Evolutionary conservation across 92 coral and sea anemone genomes (phyloP).

Genomic region (Phenganax stokvisi): DNA sequence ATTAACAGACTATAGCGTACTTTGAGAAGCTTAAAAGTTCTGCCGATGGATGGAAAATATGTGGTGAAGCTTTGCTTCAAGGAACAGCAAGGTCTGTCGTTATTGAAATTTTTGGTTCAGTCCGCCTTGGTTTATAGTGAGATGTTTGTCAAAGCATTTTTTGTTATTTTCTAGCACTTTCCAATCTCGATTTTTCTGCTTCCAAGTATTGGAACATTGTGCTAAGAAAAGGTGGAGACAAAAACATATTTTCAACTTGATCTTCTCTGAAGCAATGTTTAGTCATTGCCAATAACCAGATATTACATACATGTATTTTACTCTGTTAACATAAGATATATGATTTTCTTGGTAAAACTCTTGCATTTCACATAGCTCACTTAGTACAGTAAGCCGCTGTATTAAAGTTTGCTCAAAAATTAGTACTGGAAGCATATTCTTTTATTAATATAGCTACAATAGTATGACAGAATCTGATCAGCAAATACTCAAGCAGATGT

Average conservation of each 20-base stretch:
- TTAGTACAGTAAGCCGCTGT: no score
- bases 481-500: conserved; percentile 60
- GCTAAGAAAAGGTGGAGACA: conserved; percentile 66
- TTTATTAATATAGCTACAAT: conserved; percentile 27
- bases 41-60: conserved; percentile 86
- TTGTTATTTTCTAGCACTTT: conserved; percentile 59
- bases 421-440: no score
- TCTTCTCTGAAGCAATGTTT: neutral
- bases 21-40: conserved; percentile 86
- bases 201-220: conserved; percentile 90
- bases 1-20: conserved; percentile 70
- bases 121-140: neutral
- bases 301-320: no score
- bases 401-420: no score
- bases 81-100: conserved; percentile 62
- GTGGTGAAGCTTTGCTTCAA: conserved; percentile 72
- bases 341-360: no score
- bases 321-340: no score
- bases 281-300: no score
- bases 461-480: conserved; percentile 55
- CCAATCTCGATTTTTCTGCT: conserved; percentile 84
- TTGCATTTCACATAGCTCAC: no score
- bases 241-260: neutral
- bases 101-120: neutral
- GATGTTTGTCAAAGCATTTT: neutral